Conservation (phyloP, 2,797 vertebrate genomes). For the Uromys caudimaculatus region DNA sequence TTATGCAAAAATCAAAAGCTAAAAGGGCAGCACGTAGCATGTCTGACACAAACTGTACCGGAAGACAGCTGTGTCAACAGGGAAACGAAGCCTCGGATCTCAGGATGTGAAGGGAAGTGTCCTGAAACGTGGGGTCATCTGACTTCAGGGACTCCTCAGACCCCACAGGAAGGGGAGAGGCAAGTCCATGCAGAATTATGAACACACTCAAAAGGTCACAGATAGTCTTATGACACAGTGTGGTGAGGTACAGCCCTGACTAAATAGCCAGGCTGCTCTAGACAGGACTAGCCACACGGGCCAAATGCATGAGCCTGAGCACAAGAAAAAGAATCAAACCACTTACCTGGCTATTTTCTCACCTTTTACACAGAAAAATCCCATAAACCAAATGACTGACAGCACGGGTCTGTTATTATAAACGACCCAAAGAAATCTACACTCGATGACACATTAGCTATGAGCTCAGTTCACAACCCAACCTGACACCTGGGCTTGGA, state of each 20-base stretch:
- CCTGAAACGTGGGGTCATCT: not conserved
- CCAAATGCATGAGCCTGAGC: fast-evolving
- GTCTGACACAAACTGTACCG: not conserved
- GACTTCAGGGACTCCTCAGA: conserved; percentile 7
- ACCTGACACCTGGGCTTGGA: not conserved
- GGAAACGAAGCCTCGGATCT: not conserved
- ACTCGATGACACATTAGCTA: not conserved
- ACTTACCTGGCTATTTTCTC: not conserved
- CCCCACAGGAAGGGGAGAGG: not conserved
- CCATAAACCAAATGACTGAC: not conserved
- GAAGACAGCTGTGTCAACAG: not conserved
- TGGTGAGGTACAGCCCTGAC: not conserved
- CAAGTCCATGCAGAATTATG: conserved; percentile 1
- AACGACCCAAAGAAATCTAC: not conserved
- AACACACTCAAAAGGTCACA: conserved; percentile 44
- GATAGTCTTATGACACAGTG: not conserved
- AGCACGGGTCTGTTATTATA: not conserved
- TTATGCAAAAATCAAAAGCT: not conserved
- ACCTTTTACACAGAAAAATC: not conserved
- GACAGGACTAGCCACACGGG: fast-evolving
- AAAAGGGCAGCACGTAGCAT: not conserved
- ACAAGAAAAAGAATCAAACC: no score
- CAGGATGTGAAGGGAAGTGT: not conserved
- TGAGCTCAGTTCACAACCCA: not conserved
- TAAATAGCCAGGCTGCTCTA: not conserved